Conservation (phyloP, 2,888 invertebrate species). For the Nomada fabriciana region DNA sequence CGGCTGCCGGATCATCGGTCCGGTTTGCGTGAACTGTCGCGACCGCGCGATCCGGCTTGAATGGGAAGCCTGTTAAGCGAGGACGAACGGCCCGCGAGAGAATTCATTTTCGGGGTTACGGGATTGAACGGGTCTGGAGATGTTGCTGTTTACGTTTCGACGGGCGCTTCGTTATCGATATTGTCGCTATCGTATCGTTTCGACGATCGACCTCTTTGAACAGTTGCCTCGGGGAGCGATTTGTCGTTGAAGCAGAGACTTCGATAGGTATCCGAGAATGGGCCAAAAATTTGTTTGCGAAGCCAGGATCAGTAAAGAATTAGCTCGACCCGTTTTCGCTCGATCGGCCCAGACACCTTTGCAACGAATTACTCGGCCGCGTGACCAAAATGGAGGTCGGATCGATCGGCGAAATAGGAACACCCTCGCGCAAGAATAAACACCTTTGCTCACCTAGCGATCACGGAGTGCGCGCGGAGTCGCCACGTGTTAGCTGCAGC, state of each 20-base stretch:
- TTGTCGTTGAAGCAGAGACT: too few relatives aligned
- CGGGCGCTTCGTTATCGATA: too few relatives aligned
- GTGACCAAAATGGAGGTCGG: not conserved
- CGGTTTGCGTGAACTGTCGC: conserved; percentile 59
- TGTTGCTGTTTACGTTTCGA: conserved; percentile 1
- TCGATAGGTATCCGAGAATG: too few relatives aligned
- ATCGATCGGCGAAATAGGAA: not conserved
- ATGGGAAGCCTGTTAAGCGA: conserved; percentile 45
- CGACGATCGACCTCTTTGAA: too few relatives aligned
- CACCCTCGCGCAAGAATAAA: not conserved
- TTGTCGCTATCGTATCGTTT: too few relatives aligned
- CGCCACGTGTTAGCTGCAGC: conserved; percentile 83
- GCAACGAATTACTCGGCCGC: not conserved
- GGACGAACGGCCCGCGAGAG: conserved; percentile 31
- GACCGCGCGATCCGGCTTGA: conserved; percentile 27
- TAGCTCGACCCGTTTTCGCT: too few relatives aligned
- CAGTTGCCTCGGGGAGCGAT: too few relatives aligned
- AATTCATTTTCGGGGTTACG: conserved; percentile 9
- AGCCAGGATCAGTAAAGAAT: too few relatives aligned
- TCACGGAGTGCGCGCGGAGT: conserved; percentile 80
- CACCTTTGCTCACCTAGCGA: conserved; percentile 79
- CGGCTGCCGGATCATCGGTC: conserved; percentile 67
- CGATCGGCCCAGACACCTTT: too few relatives aligned
- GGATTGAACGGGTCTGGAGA: not conserved
- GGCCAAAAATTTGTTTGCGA: too few relatives aligned